phyloP scores from a whole-genome alignment of 2,888 invertebrate species.

The Clivina fossor region DNA sequence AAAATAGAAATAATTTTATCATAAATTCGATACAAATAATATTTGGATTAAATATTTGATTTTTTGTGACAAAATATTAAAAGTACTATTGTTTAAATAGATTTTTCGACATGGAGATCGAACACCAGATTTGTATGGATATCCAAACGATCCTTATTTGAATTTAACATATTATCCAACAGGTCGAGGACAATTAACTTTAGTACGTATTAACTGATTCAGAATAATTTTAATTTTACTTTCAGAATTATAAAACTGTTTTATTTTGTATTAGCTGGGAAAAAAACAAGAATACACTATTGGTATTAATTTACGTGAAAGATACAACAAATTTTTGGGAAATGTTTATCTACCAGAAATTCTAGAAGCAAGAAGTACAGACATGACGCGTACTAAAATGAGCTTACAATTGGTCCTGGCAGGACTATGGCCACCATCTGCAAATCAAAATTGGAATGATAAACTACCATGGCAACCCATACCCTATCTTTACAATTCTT shows the following conservation, averaged over 20 bases:
- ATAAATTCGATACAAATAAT: too few relatives aligned
- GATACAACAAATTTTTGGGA: constrained; percentile 64
- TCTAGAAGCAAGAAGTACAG: constrained; percentile 60
- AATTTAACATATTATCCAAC: constrained; percentile 56
- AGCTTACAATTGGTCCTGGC: constrained; percentile 68
- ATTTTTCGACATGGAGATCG: constrained; percentile 54
- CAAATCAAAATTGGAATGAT: constrained; percentile 59
- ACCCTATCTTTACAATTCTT: constrained; percentile 43
- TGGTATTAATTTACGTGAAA: constrained; percentile 63
- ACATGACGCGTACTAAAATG: constrained; percentile 71
- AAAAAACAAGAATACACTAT: constrained; percentile 63
- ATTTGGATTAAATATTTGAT: too few relatives aligned
- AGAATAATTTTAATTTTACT: not conserved
- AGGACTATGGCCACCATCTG: constrained; percentile 65
- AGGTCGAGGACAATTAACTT: constrained; percentile 59
- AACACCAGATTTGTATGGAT: constrained; percentile 43
- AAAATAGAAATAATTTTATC: too few relatives aligned
- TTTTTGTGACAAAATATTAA: too few relatives aligned
- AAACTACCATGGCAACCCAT: constrained; percentile 46
- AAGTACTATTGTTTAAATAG: too few relatives aligned
- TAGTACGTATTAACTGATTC: constrained; percentile 47
- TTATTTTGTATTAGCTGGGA: constrained; percentile 48
- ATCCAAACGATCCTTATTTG: constrained; percentile 55
- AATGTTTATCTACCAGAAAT: constrained; percentile 59
- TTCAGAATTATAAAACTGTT: too few relatives aligned